phyloP scores from a whole-genome alignment of 2,888 invertebrate species.

The Drosophila emarginata region DNA sequence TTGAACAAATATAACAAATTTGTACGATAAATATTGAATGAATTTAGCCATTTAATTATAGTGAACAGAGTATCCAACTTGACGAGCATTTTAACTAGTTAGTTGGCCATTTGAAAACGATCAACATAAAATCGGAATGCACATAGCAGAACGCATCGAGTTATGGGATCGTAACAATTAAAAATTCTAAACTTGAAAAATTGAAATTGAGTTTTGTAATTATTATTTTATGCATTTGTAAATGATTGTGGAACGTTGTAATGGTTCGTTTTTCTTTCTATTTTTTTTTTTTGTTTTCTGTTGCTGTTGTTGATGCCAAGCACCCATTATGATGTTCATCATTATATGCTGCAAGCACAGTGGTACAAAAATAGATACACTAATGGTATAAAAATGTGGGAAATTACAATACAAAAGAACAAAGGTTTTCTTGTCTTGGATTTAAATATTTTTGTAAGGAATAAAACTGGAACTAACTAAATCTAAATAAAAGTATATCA shows the following conservation, averaged over 20 bases:
- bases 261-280: not conserved
- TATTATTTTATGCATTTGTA: constrained; percentile 34
- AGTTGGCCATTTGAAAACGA: constrained; percentile 6
- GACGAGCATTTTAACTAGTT: constrained; percentile 6
- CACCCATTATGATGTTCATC: constrained; percentile 19
- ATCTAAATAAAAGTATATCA: no score
- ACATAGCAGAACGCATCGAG: constrained; percentile 12
- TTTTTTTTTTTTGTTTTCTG: not conserved
- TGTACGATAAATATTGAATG: not conserved
- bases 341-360: not conserved
- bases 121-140: constrained; percentile 11
- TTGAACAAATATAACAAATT: not conserved
- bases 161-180: constrained; percentile 40
- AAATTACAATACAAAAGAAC: no score
- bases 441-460: no score
- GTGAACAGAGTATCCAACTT: not conserved
- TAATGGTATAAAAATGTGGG: no score
- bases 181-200: constrained; percentile 26
- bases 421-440: no score
- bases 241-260: constrained; percentile 41
- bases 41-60: not conserved
- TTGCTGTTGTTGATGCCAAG: constrained; percentile 9
- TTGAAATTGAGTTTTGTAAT: constrained; percentile 30
- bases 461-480: no score
- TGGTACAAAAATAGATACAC: not conserved